Conservation (phyloP, 2,113 vertebrate genomes). For the Anguilla japonica region DNA sequence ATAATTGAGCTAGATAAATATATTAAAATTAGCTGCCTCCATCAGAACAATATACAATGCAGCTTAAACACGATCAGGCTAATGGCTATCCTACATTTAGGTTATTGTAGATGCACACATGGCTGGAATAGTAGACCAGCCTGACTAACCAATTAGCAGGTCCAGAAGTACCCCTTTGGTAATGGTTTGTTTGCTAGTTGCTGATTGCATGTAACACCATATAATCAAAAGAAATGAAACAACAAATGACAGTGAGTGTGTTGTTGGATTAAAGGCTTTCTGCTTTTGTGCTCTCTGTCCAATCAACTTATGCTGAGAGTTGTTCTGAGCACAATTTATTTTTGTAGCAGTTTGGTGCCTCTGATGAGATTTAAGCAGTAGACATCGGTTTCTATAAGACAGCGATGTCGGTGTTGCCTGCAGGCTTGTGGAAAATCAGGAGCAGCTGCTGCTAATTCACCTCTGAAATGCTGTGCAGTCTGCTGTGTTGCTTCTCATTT, state of each 20-base stretch:
- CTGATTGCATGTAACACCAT: constrained; percentile 2
- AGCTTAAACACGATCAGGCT: not conserved
- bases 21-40: too few relatives aligned
- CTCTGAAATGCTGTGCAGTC: too few relatives aligned
- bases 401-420: not conserved
- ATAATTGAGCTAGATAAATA: too few relatives aligned
- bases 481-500: too few relatives aligned
- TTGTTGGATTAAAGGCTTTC: not conserved
- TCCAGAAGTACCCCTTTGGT: not conserved
- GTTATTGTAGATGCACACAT: not conserved
- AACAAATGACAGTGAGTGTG: constrained; percentile 11
- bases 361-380: not conserved
- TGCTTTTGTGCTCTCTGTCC: constrained; percentile 1
- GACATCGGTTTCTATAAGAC: not conserved
- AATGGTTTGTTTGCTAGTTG: not conserved
- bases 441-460: not conserved
- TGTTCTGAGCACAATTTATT: not conserved
- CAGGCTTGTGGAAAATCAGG: not conserved
- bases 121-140: not conserved
- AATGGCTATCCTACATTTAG: not conserved
- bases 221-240: not conserved
- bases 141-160: not conserved
- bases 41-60: too few relatives aligned
- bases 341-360: not conserved
- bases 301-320: not conserved